Evolutionary conservation across 2,797 vertebrate genomes (phyloP).

Genomic region (Astyanax mexicanus): DNA sequence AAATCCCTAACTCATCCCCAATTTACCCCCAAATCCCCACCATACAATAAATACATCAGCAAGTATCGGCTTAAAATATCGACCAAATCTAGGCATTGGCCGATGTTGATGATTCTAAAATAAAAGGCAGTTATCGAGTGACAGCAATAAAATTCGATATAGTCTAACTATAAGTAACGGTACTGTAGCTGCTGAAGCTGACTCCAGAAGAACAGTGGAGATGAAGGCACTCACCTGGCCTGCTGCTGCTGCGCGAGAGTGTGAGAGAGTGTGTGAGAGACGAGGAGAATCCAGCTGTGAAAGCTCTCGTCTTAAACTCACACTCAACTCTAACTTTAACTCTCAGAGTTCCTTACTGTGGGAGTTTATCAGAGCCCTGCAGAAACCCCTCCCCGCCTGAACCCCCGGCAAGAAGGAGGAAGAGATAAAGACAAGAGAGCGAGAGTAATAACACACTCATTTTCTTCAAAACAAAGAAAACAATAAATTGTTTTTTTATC

Average conservation of each 20-base stretch:
- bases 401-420: constrained; percentile 20
- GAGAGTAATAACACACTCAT: too few species aligned
- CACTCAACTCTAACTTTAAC: constrained; percentile 16
- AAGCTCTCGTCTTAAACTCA: background rate
- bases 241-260: background rate
- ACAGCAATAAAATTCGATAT: too few species aligned
- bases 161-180: background rate
- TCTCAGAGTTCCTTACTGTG: constrained; percentile 22
- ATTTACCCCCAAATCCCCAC: too few species aligned
- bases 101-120: too few species aligned
- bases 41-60: too few species aligned
- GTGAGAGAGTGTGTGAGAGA: background rate
- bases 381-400: constrained; percentile 49
- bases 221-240: constrained; percentile 30
- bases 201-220: constrained; percentile 29
- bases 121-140: too few species aligned
- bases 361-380: constrained; percentile 42
- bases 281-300: constrained; percentile 10
- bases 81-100: too few species aligned
- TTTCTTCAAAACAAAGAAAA: too few species aligned
- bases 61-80: too few species aligned
- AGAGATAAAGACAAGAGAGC: too few species aligned
- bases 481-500: too few species aligned
- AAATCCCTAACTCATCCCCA: too few species aligned
- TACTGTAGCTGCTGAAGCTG: constrained; percentile 19